phyloP scores from a whole-genome alignment of 2,888 invertebrate species.

The Chironomus riparius region DNA sequence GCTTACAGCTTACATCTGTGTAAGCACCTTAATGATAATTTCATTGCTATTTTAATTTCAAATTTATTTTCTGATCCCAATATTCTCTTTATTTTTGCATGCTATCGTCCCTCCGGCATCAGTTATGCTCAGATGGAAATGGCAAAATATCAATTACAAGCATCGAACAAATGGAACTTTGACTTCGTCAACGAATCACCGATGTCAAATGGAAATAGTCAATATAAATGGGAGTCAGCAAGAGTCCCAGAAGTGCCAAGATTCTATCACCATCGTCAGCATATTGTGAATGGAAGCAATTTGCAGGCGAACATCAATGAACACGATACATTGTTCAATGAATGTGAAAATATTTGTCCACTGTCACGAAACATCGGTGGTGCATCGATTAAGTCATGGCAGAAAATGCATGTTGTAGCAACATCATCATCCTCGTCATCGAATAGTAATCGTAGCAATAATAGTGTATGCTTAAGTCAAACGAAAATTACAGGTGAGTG shows the following conservation, averaged over 20 bases:
- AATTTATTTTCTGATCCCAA: neutral
- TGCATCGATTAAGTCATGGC: neutral
- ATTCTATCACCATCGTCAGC: constrained; percentile 13
- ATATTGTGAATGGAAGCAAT: neutral
- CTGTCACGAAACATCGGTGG: neutral
- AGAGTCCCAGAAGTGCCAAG: neutral
- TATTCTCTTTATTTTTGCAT: neutral
- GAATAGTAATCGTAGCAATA: neutral
- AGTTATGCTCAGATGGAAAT: constrained; percentile 23
- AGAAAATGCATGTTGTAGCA: neutral
- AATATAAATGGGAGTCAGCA: constrained; percentile 13
- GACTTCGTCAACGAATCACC: constrained; percentile 20
- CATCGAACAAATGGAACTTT: constrained; percentile 19
- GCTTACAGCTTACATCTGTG: too few species aligned
- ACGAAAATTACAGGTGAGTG: constrained; percentile 26
- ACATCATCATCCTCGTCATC: neutral
- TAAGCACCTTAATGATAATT: too few species aligned
- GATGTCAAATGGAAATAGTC: neutral
- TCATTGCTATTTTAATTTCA: too few species aligned
- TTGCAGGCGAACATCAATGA: neutral
- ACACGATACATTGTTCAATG: neutral
- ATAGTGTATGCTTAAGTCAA: constrained; percentile 3
- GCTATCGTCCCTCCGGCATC: neutral
- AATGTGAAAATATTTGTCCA: constrained; percentile 26
- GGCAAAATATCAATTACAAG: constrained; percentile 24